These are phyloP conservation scores for Saguinus imperator DNA, from an alignment of 2,113 vertebrate species.

Conservation along the genomic window DNA sequence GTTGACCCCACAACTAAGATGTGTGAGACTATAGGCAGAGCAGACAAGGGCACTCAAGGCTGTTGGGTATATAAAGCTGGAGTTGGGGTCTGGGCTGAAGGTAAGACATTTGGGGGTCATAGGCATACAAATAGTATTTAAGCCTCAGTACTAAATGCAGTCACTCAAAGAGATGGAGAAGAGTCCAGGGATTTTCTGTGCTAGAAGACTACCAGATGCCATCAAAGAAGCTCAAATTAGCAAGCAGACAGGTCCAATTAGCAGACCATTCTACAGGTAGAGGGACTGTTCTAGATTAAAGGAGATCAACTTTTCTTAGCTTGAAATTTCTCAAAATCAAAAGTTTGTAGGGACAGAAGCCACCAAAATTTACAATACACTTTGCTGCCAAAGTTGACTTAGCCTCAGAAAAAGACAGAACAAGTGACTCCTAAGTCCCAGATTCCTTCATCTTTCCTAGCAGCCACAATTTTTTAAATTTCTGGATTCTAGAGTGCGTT, in stretches of 20 bases:
- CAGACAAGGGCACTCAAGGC: neutral
- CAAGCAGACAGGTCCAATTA: neutral
- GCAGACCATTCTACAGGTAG: neutral
- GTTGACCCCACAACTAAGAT: neutral
- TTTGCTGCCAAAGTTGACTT: slow-evolving; percentile 26
- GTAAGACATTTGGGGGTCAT: neutral
- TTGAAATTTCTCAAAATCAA: slow-evolving; percentile 35
- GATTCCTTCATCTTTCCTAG: neutral
- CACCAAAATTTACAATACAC: neutral
- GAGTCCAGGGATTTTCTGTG: neutral
- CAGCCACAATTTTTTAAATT: slow-evolving; percentile 21
- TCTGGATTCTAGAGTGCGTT: neutral
- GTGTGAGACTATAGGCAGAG: neutral
- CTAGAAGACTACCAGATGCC: neutral
- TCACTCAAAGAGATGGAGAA: neutral
- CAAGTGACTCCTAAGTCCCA: neutral
- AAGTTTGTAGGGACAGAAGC: neutral
- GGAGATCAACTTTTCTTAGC: neutral
- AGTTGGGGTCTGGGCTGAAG: neutral
- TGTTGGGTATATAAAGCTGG: neutral
- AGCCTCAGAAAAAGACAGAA: neutral
- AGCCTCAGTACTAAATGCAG: neutral
- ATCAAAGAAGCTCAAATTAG: neutral
- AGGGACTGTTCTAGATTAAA: neutral
- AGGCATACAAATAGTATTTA: neutral